Evolutionary conservation across 2,888 invertebrate species (phyloP).

Genomic region (Atrina japonica): DNA sequence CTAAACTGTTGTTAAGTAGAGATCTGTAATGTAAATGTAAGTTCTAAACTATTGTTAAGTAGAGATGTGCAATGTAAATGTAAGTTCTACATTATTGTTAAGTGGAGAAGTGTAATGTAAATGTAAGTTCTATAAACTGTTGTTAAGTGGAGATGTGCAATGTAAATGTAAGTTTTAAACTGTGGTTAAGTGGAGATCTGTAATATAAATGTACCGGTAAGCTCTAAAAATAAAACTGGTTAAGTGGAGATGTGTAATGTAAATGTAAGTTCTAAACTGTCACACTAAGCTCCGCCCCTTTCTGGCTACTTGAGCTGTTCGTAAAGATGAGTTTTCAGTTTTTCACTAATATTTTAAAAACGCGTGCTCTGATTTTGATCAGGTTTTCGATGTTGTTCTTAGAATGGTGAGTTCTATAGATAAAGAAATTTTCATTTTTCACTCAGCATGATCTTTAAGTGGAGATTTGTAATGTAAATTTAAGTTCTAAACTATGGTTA

Average conservation of each 20-base stretch:
- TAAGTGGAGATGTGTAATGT: neutral
- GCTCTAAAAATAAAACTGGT: neutral
- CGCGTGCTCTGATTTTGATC: too few relatives aligned
- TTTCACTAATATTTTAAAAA: too few relatives aligned
- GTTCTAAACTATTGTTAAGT: neutral
- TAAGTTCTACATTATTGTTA: neutral
- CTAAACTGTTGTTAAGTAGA: neutral
- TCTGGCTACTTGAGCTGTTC: too few relatives aligned
- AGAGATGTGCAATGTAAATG: constrained; percentile 32
- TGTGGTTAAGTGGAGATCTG: neutral
- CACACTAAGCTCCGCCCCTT: too few relatives aligned
- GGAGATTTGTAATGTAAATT: neutral
- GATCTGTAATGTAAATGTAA: constrained; percentile 32
- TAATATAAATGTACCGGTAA: neutral
- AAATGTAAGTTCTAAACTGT: neutral
- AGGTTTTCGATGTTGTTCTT: too few relatives aligned
- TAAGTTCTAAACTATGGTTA: neutral
- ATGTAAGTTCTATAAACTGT: neutral
- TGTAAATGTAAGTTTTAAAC: neutral
- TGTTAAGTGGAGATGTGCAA: neutral
- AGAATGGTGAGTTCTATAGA: too few relatives aligned
- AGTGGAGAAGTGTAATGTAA: neutral
- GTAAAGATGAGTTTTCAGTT: too few relatives aligned
- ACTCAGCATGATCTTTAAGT: neutral
- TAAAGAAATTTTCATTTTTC: too few relatives aligned